Base-by-base conservation (phyloP, 2,113 vertebrate species). In the Aldabrachelys gigantea region DNA sequence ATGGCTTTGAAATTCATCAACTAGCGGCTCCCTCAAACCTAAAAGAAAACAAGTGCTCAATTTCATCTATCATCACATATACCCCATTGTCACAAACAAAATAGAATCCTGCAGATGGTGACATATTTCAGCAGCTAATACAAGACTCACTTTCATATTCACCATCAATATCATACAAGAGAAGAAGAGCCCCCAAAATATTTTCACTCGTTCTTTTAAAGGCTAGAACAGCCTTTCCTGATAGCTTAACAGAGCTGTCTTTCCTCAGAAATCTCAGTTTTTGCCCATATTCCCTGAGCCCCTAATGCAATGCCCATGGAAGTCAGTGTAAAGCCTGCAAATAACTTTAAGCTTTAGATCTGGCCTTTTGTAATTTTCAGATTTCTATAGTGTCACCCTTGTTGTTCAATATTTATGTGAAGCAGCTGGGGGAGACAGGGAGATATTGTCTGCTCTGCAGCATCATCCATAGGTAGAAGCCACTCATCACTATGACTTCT, bases 1-100 rank as follows among this genome's bases (percentile, higher is more conserved):
- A 97, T 79, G 89, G 89, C 85, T 95, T 87, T 85, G 92, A 95
- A 95, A 97, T 94, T 89, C 95, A 97, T 96, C 96, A 97, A 57
- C 92, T 93, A 69, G 22, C 13, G 6, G 41, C 41, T 78, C 12
- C 65, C 75, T 93, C 92, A 89, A 93, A 96, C 80, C 79, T 80
- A 84, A 96, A 96, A 44, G 22, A 47, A 78, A 93, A 31, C 65
- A 94, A 92, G 81, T 52, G 75, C 53, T 95, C 83, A 27, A 65
- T 92, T 88, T 81, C 90, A 76, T 54, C 1, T 0, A 25, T 83
- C 89, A 83, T 19, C 79, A 69, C 65, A n/a, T 57, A 11, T 78
- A 44, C 44, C n/a, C 72, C 41, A 76, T 29, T 54, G 50, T 5
- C 89, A 88, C 50, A 79, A 91, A 93, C 44, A 88, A 65, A 38